phyloP scores from a whole-genome alignment of 37 sponge, comb jelly and placozoan species.

The Halichondria panicea region DNA sequence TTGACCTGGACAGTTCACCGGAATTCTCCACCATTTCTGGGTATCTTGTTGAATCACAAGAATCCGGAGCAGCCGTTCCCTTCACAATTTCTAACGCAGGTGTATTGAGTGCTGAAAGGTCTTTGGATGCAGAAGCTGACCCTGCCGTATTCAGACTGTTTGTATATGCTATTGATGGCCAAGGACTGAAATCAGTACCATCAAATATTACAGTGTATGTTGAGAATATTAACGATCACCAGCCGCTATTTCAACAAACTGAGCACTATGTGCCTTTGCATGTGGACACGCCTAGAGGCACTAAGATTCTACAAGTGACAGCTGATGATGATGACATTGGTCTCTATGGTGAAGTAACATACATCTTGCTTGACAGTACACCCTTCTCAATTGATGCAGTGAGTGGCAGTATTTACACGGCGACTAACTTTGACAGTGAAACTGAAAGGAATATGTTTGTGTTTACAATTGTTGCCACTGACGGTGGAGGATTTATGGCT shows the following conservation, averaged over 20 bases:
- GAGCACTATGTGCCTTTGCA: slow-evolving; percentile 11
- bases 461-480: slow-evolving; percentile 53
- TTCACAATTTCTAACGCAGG: slow-evolving; percentile 23
- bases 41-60: not conserved
- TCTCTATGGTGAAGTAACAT: slow-evolving; percentile 36
- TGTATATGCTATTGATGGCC: slow-evolving; percentile 37
- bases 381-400: slow-evolving; percentile 40
- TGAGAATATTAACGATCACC: slow-evolving; percentile 57
- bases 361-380: not conserved
- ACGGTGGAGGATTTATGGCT: slow-evolving; percentile 37
- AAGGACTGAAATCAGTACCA: slow-evolving; percentile 20
- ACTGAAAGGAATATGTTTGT: not conserved
- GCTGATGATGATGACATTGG: slow-evolving; percentile 56
- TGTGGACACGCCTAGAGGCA: slow-evolving; percentile 5
- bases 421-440: slow-evolving; percentile 45
- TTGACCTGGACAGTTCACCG: slow-evolving; percentile 31
- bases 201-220: slow-evolving; percentile 34
- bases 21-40: slow-evolving; percentile 20
- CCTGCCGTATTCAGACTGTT: slow-evolving; percentile 15
- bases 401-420: slow-evolving; percentile 46
- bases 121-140: slow-evolving; percentile 58
- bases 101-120: slow-evolving; percentile 6
- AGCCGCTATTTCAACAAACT: slow-evolving; percentile 34
- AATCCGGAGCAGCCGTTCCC: not conserved
- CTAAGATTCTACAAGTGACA: slow-evolving; percentile 11